Percentiles rank a stretch among this genome's conserved stretches.
Conservation (phyloP, 2,888 invertebrate genomes). For the Euzophera pinguis region DNA sequence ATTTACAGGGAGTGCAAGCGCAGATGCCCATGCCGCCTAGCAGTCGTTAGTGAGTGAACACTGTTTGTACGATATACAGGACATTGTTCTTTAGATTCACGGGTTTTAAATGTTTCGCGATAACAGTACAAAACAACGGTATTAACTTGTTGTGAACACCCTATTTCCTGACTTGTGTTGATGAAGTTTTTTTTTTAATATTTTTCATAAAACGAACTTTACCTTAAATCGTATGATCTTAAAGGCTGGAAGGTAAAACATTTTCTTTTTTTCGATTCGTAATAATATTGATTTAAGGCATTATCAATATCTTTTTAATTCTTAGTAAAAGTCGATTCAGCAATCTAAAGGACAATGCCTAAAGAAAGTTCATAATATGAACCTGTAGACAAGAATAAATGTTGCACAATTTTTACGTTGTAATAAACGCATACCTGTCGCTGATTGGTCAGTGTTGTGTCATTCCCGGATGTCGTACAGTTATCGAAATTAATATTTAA, state of each 20-base stretch:
- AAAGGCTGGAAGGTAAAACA: slow-evolving; percentile 2
- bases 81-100: neutral
- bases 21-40: slow-evolving; percentile 70
- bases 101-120: too few relatives aligned
- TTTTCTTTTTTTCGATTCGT: neutral
- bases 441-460: slow-evolving; percentile 1
- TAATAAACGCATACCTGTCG: slow-evolving; percentile 1
- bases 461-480: neutral
- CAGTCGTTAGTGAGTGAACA: slow-evolving; percentile 59
- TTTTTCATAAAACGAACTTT: neutral
- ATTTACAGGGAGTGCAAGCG: slow-evolving; percentile 71
- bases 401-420: slow-evolving; percentile 9
- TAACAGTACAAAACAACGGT: too few relatives aligned
- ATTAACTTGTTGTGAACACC: too few relatives aligned
- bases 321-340: neutral
- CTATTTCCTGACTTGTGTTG: too few relatives aligned
- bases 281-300: too few relatives aligned
- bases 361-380: neutral
- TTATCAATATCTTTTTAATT: too few relatives aligned
- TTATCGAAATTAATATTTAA: neutral
- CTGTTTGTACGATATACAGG: neutral
- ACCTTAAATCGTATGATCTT: neutral
- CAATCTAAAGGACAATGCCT: neutral
- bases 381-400: slow-evolving; percentile 3
- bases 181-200: too few relatives aligned